Percentiles rank a stretch among this genome's conserved stretches.
Evolutionary conservation across 2,797 vertebrate species (phyloP).

Genomic region (Hypotaenidia philippensis): DNA sequence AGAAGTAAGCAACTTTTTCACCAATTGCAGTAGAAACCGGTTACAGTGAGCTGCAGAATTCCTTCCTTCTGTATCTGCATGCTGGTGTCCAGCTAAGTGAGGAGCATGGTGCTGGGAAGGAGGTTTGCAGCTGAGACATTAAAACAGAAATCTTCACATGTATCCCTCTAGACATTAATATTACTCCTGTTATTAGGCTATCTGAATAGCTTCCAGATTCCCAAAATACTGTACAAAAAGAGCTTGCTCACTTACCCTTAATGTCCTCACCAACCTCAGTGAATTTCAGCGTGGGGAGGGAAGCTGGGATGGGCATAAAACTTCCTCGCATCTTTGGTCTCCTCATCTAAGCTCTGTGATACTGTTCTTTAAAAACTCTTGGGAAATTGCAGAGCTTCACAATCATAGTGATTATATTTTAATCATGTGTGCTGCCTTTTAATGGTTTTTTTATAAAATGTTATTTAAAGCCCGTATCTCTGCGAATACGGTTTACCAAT

Average conservation of each 20-base stretch:
- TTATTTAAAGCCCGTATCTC: background rate
- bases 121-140: background rate
- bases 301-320: background rate
- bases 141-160: background rate
- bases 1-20: background rate
- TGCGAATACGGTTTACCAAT: background rate
- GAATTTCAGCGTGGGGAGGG: background rate
- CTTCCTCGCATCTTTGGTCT: background rate
- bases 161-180: background rate
- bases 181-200: background rate
- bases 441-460: background rate
- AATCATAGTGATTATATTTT: background rate
- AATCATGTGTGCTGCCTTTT: background rate
- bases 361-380: background rate
- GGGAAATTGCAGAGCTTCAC: background rate
- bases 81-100: background rate
- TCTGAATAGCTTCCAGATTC: slow-evolving; percentile 25
- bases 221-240: background rate
- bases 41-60: background rate
- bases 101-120: background rate
- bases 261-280: background rate
- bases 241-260: background rate
- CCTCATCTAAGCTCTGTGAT: background rate
- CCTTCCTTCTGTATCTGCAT: background rate
- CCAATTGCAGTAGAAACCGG: background rate